Conservation (phyloP, 2,888 invertebrate genomes). For the Colostygia pectinataria region DNA sequence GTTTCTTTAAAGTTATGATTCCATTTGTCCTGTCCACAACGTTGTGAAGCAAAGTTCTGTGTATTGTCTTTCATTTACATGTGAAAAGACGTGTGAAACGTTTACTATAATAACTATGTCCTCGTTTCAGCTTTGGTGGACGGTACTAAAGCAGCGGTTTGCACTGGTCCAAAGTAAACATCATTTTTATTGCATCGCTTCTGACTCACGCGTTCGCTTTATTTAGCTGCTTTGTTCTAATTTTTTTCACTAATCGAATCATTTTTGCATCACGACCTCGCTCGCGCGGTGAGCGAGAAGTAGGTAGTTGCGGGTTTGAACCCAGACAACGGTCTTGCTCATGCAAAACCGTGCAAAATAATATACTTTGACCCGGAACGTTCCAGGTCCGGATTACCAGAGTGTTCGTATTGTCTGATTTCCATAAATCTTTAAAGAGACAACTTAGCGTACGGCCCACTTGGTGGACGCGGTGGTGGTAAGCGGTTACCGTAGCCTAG, state of each 20-base stretch:
- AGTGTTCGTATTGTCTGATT: no score
- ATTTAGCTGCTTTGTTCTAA: conserved; percentile 67
- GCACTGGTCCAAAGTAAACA: conserved; percentile 73
- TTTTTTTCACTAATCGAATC: conserved; percentile 61
- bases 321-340: no score
- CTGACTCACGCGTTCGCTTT: conserved; percentile 73
- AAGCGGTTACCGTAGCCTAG: no score
- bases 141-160: conserved; percentile 73
- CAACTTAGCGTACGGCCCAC: no score
- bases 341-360: no score
- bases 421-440: no score
- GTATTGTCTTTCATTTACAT: conserved; percentile 26
- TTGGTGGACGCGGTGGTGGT: no score
- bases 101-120: conserved; percentile 36
- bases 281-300: no score
- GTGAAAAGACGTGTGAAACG: conserved; percentile 29
- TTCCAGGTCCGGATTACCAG: no score
- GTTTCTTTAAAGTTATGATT: background rate
- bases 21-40: background rate
- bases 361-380: no score
- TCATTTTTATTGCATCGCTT: conserved; percentile 69
- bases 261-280: no score
- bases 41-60: background rate
- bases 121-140: conserved; percentile 79
- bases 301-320: no score